Base-by-base conservation (phyloP, 1,140 invertebrate genomes). In the Cydia strobilella region DNA sequence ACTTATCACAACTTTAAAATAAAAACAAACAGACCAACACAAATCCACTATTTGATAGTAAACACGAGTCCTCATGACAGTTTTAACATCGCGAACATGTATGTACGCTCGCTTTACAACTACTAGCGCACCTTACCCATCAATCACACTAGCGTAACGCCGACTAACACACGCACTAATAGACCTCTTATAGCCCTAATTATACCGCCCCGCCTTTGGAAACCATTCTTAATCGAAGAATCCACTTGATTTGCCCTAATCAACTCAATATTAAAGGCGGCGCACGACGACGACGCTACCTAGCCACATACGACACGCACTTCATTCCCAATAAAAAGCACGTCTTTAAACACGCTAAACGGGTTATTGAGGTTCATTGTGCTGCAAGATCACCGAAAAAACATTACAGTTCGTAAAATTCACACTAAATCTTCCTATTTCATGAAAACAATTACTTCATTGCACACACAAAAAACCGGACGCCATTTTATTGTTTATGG, bases 401-500 rank as follows among this genome's bases (percentile, higher is more conserved):
- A 63, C 76, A 76, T 74, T 73, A 77, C 76, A 82, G 77, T 73
- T 80, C 20, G 20, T 74, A 65, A 77, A 78, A 81, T 77, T 54
- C 77, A 74, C 66, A 78, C 74, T 80, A 82, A 74, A 86, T 80
- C 82, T 81, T 65, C 65, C 35, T 76, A 80, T 85, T 83, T 86
- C 73, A 84, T 76, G 84, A 90, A 90, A 92, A 91, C 88, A 91
- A 91, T 90, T 85, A 87, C 85, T 91, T 88, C 84, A 89, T 88
- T 84, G 86, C 90, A 92, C 89, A 91, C 90, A 93, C 90, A 90
- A 93, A 93, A 93, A 93, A 92, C 88, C 83, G 86, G 81, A 90
- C 91, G 93, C 93, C 92, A 93, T 93, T 92, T 93, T 93, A 89
- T 93, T 93, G 87, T 93, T 93, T 93, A 93, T 93, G 93, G 90